These are phyloP conservation scores for Oryzaephilus surinamensis DNA, from an alignment of 1,140 invertebrate species.

Conservation along the genomic window DNA sequence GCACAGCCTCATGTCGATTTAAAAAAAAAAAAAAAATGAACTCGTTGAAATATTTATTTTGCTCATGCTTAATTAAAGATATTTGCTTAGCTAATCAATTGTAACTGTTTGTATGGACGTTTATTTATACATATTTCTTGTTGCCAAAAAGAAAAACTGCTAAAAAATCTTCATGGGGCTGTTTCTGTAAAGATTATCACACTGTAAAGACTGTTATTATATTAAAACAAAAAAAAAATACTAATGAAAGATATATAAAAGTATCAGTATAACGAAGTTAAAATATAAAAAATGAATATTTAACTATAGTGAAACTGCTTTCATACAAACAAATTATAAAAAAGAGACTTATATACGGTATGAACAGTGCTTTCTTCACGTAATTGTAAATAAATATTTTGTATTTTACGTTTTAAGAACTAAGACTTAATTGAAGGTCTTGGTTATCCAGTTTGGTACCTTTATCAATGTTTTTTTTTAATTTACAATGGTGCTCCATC, in stretches of 20 bases:
- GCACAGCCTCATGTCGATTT: not conserved
- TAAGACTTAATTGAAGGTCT: too few relatives aligned
- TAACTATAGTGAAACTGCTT: constrained; percentile 1
- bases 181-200: constrained; percentile 12
- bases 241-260: constrained; percentile 13
- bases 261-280: constrained; percentile 14
- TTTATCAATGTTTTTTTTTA: too few relatives aligned
- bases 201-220: constrained; percentile 15
- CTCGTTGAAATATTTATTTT: not conserved
- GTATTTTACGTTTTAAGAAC: not conserved
- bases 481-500: too few relatives aligned
- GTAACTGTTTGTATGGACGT: not conserved
- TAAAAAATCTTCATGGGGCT: constrained; percentile 9
- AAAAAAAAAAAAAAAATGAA: not conserved
- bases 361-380: constrained; percentile 8
- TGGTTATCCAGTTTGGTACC: too few relatives aligned
- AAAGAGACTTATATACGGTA: not conserved
- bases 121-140: not conserved
- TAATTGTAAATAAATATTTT: constrained; percentile 2
- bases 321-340: constrained; percentile 10
- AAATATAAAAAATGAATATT: constrained; percentile 10
- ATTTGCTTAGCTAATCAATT: not conserved
- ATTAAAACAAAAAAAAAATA: too few relatives aligned
- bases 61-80: not conserved
- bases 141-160: not conserved